A percentile compares a stretch with the other conserved stretches of the same genome.
Conservation (phyloP, 1,140 invertebrate genomes). For the Zaprionus inermis region DNA sequence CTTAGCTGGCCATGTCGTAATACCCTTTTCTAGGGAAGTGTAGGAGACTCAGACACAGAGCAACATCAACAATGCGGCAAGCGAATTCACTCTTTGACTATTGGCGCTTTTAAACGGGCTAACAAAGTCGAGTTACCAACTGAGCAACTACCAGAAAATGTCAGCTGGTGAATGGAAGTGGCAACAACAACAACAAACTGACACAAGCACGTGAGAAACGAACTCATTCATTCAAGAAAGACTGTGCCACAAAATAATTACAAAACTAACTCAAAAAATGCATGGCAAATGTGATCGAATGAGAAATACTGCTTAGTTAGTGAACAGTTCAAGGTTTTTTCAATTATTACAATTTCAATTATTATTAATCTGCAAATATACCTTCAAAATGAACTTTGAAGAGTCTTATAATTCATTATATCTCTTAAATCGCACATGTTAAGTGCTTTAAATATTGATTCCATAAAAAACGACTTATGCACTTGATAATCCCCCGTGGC, state of each 20-base stretch:
- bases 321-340: not conserved
- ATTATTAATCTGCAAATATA: not conserved
- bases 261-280: constrained; percentile 8
- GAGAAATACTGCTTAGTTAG: not conserved
- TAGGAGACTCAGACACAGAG: constrained; percentile 6
- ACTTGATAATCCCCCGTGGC: not conserved
- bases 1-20: constrained; percentile 2
- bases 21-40: constrained; percentile 20
- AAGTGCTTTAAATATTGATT: not conserved
- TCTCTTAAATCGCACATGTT: not conserved
- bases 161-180: constrained; percentile 52
- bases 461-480: not conserved
- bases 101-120: constrained; percentile 1
- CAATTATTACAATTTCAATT: not conserved
- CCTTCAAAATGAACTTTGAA: too few species aligned
- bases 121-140: constrained; percentile 22
- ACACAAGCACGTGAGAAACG: constrained; percentile 63
- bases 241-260: constrained; percentile 21
- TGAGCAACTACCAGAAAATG: constrained; percentile 50
- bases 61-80: not conserved
- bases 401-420: not conserved
- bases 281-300: not conserved
- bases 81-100: constrained; percentile 11
- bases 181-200: constrained; percentile 21
- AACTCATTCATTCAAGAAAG: constrained; percentile 44